Conservation (phyloP, 2,113 vertebrate species). For the Hymenochirus boettgeri region DNA sequence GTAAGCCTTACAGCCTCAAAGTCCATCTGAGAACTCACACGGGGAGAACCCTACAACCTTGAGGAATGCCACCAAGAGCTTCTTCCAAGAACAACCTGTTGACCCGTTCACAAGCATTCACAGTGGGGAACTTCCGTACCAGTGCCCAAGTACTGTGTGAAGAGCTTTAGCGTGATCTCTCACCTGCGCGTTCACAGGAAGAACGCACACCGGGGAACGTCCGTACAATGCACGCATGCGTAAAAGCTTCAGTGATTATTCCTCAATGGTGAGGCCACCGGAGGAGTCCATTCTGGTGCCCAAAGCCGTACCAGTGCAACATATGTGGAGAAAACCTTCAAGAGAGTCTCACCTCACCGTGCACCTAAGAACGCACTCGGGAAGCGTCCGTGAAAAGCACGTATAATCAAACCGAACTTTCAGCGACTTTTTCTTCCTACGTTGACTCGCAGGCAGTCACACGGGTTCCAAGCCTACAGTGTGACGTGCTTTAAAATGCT, state of each 20-base stretch:
- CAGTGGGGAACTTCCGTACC: constrained; percentile 24
- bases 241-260: constrained; percentile 32
- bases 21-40: constrained; percentile 33
- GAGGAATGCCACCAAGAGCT: constrained; percentile 23
- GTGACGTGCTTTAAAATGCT: constrained; percentile 24
- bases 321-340: constrained; percentile 18
- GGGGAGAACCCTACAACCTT: constrained; percentile 20
- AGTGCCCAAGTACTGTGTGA: constrained; percentile 20
- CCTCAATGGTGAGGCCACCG: constrained; percentile 29
- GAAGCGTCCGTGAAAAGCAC: constrained; percentile 18
- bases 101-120: constrained; percentile 31
- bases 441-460: constrained; percentile 17
- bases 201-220: constrained; percentile 23
- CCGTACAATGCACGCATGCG: constrained; percentile 30
- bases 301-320: constrained; percentile 27
- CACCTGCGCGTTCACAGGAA: constrained; percentile 23
- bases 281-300: constrained; percentile 23
- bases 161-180: constrained; percentile 30
- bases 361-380: constrained; percentile 19
- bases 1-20: constrained; percentile 23
- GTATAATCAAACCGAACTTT: constrained; percentile 9
- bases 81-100: constrained; percentile 31
- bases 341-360: constrained; percentile 30
- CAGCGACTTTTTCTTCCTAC: constrained; percentile 25
- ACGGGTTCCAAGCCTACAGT: constrained; percentile 11